Evolutionary conservation across 2,888 invertebrate genomes (phyloP).

Genomic region (Pandemis corylana): DNA sequence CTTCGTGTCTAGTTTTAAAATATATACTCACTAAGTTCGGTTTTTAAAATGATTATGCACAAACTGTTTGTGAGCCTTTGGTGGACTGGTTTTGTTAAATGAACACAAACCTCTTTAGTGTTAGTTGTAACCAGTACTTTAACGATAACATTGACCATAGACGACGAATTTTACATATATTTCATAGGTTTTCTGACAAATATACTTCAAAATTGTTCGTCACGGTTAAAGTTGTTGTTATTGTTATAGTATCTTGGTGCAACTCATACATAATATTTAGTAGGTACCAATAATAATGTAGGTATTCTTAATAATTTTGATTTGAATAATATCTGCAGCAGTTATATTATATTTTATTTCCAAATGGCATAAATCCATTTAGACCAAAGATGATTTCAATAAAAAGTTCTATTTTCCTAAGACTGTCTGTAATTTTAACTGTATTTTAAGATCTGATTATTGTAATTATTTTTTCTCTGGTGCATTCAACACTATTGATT

Average conservation of each 20-base stretch:
- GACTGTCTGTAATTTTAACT: slow-evolving; percentile 45
- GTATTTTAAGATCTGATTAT: slow-evolving; percentile 55
- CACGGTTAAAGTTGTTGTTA: too few relatives aligned
- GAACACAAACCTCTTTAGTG: not conserved
- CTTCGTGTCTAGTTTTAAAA: slow-evolving; percentile 67
- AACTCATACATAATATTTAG: too few relatives aligned
- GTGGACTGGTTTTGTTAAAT: not conserved
- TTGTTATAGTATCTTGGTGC: too few relatives aligned
- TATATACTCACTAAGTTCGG: slow-evolving; percentile 59
- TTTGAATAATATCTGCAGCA: not conserved
- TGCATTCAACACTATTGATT: slow-evolving; percentile 54
- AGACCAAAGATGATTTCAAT: slow-evolving; percentile 56
- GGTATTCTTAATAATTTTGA: not conserved
- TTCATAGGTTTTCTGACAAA: too few relatives aligned
- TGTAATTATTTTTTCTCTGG: slow-evolving; percentile 57
- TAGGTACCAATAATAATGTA: not conserved
- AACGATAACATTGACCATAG: too few relatives aligned
- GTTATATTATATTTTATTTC: slow-evolving; percentile 9
- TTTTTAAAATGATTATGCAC: slow-evolving; percentile 28
- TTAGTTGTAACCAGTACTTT: too few relatives aligned
- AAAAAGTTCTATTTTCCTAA: slow-evolving; percentile 47
- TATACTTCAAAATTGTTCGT: too few relatives aligned
- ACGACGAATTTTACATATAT: not conserved
- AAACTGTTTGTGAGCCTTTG: slow-evolving; percentile 23
- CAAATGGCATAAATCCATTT: slow-evolving; percentile 24